These are phyloP conservation scores for Euleptes europaea DNA, from an alignment of 2,113 vertebrate genomes.

Conservation along the genomic window DNA sequence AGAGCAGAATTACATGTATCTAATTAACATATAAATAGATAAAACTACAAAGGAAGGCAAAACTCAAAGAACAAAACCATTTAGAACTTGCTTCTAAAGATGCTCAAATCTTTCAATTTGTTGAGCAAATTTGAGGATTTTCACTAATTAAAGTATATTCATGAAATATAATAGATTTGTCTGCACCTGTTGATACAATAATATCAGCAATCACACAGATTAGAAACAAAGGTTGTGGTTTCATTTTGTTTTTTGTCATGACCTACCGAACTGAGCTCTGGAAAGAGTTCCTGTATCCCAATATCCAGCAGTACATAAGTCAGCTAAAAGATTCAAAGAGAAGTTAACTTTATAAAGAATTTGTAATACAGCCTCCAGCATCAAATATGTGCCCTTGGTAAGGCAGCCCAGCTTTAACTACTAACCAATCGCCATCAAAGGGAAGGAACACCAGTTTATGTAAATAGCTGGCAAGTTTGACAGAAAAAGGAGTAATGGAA, in stretches of 20 bases:
- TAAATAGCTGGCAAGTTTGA: neutral
- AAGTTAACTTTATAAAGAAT: neutral
- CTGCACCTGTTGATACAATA: neutral
- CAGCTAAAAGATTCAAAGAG: constrained; percentile 77
- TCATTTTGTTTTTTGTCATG: neutral
- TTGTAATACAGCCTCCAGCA: neutral
- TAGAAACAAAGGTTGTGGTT: neutral
- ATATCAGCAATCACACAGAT: neutral
- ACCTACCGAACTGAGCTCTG: constrained; percentile 88
- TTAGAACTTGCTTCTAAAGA: neutral
- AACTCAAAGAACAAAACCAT: neutral
- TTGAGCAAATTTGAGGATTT: neutral
- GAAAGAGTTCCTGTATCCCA: constrained; percentile 91
- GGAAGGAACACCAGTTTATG: neutral
- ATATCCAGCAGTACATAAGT: constrained; percentile 93
- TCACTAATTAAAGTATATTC: neutral
- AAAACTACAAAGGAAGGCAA: neutral
- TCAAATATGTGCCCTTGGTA: neutral
- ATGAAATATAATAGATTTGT: neutral
- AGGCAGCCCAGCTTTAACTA: neutral
- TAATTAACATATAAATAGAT: neutral
- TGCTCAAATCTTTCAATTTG: neutral
- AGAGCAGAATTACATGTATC: neutral
- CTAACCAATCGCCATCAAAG: neutral
- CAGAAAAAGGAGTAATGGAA: too few relatives aligned